Conservation (phyloP, 2,888 invertebrate genomes). For the Caenorhabditis afra region DNA sequence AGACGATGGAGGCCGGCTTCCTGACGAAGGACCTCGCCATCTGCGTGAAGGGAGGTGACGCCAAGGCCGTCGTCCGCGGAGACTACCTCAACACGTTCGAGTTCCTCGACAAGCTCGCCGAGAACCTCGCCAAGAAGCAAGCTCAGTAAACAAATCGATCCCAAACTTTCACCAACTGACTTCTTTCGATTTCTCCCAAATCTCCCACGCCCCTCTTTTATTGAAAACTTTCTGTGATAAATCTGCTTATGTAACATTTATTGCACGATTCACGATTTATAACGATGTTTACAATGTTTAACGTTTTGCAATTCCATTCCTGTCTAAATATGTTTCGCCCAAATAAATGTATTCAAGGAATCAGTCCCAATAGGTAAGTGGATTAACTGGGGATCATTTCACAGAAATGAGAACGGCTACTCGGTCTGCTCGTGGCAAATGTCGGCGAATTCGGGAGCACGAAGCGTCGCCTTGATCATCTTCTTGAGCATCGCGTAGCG, state of each 20-base stretch:
- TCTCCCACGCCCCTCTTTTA: not conserved
- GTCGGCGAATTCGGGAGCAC: constrained; percentile 97
- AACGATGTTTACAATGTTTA: no score
- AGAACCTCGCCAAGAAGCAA: constrained; percentile 85
- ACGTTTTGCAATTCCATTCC: no score
- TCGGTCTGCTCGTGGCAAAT: constrained; percentile 92
- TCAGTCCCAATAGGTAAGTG: constrained; percentile 8
- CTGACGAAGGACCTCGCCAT: constrained; percentile 99
- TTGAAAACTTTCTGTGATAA: constrained; percentile 46
- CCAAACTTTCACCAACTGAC: not conserved
- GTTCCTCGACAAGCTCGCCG: constrained; percentile 94
- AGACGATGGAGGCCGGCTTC: constrained; percentile 93
- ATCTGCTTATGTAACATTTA: no score
- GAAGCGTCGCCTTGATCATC: constrained; percentile 96
- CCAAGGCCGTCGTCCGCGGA: constrained; percentile 83
- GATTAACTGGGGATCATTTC: constrained; percentile 37
- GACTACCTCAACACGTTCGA: constrained; percentile 98
- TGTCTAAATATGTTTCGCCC: not conserved
- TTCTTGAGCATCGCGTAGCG: constrained; percentile 96
- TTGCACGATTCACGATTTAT: no score
- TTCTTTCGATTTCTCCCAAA: not conserved
- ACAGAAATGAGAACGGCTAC: constrained; percentile 58
- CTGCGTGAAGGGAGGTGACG: constrained; percentile 89
- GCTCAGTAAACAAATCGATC: constrained; percentile 46
- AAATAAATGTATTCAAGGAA: not conserved